Evolutionary conservation across 2,888 invertebrate species (phyloP).

Genomic region (Venusia cambrica): DNA sequence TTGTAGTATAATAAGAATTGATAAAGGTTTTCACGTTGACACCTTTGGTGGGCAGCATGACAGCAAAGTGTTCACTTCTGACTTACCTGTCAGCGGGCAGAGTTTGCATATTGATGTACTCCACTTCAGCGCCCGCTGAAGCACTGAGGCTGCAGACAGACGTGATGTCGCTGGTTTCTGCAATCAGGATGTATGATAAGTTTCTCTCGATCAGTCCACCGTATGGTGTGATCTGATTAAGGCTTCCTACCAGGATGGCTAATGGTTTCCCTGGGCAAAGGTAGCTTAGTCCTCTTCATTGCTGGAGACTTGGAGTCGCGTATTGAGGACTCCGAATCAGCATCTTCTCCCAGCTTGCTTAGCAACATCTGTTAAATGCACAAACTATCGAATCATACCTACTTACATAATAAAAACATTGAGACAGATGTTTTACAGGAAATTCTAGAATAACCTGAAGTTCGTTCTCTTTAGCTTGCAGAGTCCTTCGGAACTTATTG

Average conservation of each 20-base stretch:
- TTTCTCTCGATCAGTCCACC: no score
- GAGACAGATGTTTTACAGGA: no score
- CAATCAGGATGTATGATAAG: no score
- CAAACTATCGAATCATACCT: no score
- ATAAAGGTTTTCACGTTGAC: no score
- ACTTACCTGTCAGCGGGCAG: conserved; percentile 54
- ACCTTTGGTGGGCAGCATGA: no score
- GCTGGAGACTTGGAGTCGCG: conserved; percentile 64
- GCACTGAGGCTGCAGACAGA: conserved; percentile 87
- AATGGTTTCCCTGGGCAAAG: conserved; percentile 79
- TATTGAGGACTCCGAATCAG: conserved; percentile 64
- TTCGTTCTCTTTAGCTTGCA: conserved; percentile 92
- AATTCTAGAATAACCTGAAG: conserved; percentile 80
- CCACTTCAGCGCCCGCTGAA: conserved; percentile 80
- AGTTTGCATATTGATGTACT: conserved; percentile 59
- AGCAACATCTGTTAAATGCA: conserved; percentile 87
- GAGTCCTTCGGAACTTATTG: conserved; percentile 89
- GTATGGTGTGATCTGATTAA: no score
- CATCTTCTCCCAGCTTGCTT: conserved; percentile 84
- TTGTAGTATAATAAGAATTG: no score
- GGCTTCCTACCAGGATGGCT: conserved; percentile 78
- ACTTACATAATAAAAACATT: no score
- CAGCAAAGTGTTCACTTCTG: no score
- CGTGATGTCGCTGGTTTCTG: conserved; percentile 87
- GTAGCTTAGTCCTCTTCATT: conserved; percentile 55